Percentiles rank a stretch among this genome's conserved stretches.
phyloP scores from a whole-genome alignment of 1,140 invertebrate genomes.

The Solenopsis fugax region DNA sequence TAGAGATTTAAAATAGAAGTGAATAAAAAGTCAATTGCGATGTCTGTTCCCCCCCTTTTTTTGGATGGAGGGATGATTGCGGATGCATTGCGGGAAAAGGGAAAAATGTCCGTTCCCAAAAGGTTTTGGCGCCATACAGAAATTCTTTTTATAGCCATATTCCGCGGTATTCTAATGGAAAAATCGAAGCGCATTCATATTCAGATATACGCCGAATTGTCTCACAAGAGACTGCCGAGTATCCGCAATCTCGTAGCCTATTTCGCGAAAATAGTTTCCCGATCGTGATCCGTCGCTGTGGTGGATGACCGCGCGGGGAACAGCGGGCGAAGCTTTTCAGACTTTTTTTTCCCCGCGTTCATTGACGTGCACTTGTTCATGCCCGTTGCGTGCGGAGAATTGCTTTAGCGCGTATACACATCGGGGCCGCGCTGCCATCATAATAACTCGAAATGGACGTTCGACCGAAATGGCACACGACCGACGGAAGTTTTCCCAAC shows the following conservation, averaged over 20 bases:
- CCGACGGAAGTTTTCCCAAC: slow-evolving; percentile 55
- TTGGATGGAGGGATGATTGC: background rate
- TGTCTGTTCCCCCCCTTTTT: background rate
- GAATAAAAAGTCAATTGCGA: slow-evolving; percentile 24
- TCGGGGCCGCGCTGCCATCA: slow-evolving; percentile 46
- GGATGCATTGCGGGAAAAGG: background rate
- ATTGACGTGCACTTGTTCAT: slow-evolving; percentile 55
- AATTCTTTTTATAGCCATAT: background rate
- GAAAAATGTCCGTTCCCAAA: background rate
- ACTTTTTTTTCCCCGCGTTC: slow-evolving; percentile 21
- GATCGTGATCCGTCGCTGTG: background rate
- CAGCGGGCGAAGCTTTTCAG: background rate
- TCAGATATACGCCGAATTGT: background rate
- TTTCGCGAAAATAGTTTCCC: slow-evolving; percentile 33
- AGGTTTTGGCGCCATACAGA: background rate
- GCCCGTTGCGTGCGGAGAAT: slow-evolving; percentile 47
- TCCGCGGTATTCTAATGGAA: slow-evolving; percentile 21
- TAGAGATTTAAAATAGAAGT: slow-evolving; percentile 7
- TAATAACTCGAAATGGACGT: slow-evolving; percentile 58
- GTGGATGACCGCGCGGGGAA: background rate
- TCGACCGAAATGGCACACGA: slow-evolving; percentile 52
- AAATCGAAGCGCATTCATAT: background rate
- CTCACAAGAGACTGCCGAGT: background rate
- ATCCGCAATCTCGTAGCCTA: slow-evolving; percentile 1
- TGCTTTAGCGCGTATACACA: slow-evolving; percentile 49